Evolutionary conservation across 2,113 vertebrate species (phyloP).

Genomic region (Megaleporinus macrocephalus): DNA sequence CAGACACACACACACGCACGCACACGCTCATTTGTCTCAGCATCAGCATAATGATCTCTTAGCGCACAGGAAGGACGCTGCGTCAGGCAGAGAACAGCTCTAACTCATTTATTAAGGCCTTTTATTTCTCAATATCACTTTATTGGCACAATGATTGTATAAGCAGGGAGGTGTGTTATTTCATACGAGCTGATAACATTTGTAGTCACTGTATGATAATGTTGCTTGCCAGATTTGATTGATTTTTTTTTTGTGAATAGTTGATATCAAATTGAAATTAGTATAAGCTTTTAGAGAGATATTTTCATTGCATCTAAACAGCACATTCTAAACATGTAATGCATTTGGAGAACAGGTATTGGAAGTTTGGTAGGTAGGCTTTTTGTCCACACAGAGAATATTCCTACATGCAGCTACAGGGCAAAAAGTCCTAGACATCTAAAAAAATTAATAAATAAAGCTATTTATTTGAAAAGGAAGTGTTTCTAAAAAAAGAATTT

Average conservation of each 20-base stretch:
- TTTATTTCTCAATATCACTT: constrained; percentile 52
- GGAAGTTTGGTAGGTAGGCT: too few relatives aligned
- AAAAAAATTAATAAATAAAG: too few relatives aligned
- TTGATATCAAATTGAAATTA: constrained; percentile 37
- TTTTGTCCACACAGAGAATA: background rate
- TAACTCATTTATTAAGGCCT: constrained; percentile 56
- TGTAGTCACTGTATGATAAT: constrained; percentile 50
- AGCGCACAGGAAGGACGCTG: constrained; percentile 45
- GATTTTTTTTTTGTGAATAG: constrained; percentile 33
- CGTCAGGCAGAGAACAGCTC: constrained; percentile 49
- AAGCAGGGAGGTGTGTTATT: constrained; percentile 51
- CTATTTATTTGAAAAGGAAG: too few relatives aligned
- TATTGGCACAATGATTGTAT: constrained; percentile 56
- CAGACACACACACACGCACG: constrained; percentile 39
- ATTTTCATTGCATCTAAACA: constrained; percentile 30
- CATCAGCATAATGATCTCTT: constrained; percentile 57
- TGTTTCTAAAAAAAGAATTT: too few relatives aligned
- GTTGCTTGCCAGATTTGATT: constrained; percentile 35
- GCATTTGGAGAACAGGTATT: too few relatives aligned
- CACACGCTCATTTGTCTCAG: constrained; percentile 48
- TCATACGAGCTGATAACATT: constrained; percentile 51
- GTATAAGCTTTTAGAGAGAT: constrained; percentile 25
- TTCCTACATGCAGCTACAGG: too few relatives aligned
- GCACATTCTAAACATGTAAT: background rate
- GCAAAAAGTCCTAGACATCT: too few relatives aligned